Percentiles rank a stretch among this genome's conserved stretches.
Evolutionary conservation across 1,140 invertebrate species (phyloP).

Genomic region (Elymnias hypermnestra): DNA sequence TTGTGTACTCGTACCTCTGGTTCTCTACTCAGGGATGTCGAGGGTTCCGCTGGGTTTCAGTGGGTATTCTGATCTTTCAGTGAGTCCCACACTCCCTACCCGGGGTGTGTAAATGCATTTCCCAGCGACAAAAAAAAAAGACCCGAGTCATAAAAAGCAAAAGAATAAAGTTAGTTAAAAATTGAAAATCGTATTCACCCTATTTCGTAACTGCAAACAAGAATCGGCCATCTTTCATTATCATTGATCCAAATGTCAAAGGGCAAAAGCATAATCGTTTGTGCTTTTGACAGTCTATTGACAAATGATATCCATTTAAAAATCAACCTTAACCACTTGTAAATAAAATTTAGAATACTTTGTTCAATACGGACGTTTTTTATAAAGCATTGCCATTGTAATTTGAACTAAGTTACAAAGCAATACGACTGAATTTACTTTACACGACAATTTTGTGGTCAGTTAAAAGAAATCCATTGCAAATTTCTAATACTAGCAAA

Average conservation of each 20-base stretch:
- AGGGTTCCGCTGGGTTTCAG: too few species aligned
- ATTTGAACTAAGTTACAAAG: not conserved
- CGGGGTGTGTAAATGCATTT: too few species aligned
- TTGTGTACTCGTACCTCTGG: too few species aligned
- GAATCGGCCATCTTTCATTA: slow-evolving; percentile 35
- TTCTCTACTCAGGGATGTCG: too few species aligned
- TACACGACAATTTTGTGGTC: not conserved
- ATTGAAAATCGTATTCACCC: slow-evolving; percentile 15
- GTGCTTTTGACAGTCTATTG: slow-evolving; percentile 27
- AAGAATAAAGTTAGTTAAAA: too few species aligned
- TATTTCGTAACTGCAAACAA: slow-evolving; percentile 19
- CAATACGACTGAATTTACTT: slow-evolving; percentile 1
- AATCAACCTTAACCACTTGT: not conserved
- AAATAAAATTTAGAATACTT: not conserved
- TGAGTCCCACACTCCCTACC: too few species aligned
- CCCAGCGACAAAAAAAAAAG: too few species aligned
- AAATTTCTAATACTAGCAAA: slow-evolving; percentile 6
- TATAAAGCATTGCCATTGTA: not conserved
- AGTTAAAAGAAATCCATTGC: slow-evolving; percentile 8
- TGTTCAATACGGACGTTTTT: not conserved
- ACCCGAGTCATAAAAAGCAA: too few species aligned
- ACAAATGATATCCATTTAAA: slow-evolving; percentile 2
- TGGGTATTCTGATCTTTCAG: too few species aligned
- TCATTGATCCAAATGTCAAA: slow-evolving; percentile 35
- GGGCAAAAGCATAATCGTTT: slow-evolving; percentile 33